phyloP scores from a whole-genome alignment of 2,113 vertebrate genomes.

The Menidia beryllina region DNA sequence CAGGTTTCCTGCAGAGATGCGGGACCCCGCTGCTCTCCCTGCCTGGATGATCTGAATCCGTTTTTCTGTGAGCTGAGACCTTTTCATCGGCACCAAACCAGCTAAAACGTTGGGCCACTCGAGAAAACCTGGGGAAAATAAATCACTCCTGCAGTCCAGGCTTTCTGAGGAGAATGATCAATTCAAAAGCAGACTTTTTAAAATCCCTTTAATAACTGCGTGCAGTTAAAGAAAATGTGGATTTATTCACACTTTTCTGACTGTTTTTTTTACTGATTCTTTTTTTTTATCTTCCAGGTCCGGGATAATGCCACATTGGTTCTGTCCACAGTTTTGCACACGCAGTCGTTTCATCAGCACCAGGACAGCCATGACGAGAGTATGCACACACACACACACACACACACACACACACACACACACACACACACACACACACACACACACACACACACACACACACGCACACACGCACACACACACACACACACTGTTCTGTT shows the following conservation, averaged over 20 bases:
- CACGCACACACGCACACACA: too few relatives aligned
- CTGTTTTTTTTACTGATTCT: background rate
- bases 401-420: constrained; percentile 1
- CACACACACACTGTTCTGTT: too few relatives aligned
- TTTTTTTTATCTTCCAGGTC: constrained; percentile 83
- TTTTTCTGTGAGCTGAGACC: constrained; percentile 12
- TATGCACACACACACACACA: constrained; percentile 71
- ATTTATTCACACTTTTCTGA: background rate
- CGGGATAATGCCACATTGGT: constrained; percentile 93
- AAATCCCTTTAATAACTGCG: background rate
- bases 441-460: too few relatives aligned
- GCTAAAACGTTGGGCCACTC: constrained; percentile 33
- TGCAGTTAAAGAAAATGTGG: background rate
- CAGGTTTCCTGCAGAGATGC: background rate
- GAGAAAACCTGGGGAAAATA: constrained; percentile 24
- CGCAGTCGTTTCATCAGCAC: constrained; percentile 92
- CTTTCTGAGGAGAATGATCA: constrained; percentile 1
- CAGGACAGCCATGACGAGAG: constrained; percentile 93
- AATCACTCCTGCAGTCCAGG: constrained; percentile 9
- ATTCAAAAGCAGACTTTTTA: background rate
- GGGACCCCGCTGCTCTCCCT: background rate
- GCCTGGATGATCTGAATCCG: constrained; percentile 22
- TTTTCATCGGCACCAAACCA: constrained; percentile 7
- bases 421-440: too few relatives aligned
- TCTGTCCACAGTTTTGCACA: constrained; percentile 90